Conservation (phyloP, 2,797 vertebrate genomes). For the Sandelia bainsii region DNA sequence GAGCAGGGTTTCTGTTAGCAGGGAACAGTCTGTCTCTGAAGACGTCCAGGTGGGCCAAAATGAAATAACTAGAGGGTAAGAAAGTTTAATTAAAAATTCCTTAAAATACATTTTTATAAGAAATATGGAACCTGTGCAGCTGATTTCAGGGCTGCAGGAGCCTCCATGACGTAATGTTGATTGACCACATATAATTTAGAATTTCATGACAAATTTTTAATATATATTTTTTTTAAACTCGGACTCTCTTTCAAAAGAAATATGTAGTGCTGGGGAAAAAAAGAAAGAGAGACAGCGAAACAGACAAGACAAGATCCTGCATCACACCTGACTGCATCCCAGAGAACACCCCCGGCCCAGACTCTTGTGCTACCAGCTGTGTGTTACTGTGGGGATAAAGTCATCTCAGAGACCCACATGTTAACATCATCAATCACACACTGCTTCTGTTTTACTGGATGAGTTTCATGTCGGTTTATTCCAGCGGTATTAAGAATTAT, state of each 20-base stretch:
- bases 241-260: too few species aligned
- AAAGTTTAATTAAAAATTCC: constrained; percentile 52
- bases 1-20: too few species aligned
- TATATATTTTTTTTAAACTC: neutral
- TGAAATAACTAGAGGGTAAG: constrained; percentile 35
- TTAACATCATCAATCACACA: constrained; percentile 6
- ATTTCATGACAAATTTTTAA: neutral
- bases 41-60: neutral
- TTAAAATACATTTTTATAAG: constrained; percentile 36
- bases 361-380: constrained; percentile 78
- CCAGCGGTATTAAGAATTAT: neutral
- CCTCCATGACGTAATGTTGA: neutral
- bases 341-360: constrained; percentile 58
- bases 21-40: too few species aligned
- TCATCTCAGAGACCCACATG: neutral
- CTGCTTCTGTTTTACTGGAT: too few species aligned
- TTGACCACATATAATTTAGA: neutral
- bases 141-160: constrained; percentile 1
- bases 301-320: constrained; percentile 2
- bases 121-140: constrained; percentile 34
- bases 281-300: neutral
- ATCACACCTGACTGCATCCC: constrained; percentile 27
- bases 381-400: constrained; percentile 40
- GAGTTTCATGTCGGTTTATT: neutral
- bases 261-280: neutral